phyloP scores from a whole-genome alignment of 1,140 invertebrate species.

The Lucilia cuprina region DNA sequence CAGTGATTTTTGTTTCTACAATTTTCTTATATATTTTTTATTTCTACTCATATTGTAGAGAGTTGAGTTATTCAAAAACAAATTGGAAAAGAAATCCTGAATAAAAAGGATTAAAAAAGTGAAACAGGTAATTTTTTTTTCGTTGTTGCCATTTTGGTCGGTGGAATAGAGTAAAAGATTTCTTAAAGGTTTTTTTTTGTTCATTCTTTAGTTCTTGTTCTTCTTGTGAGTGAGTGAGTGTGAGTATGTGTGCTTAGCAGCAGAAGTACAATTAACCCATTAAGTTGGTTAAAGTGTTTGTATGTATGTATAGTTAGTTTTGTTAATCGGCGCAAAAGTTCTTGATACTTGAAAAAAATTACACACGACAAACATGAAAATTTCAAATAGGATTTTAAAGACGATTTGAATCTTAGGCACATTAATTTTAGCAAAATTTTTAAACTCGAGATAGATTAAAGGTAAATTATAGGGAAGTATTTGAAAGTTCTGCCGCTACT shows the following conservation, averaged over 20 bases:
- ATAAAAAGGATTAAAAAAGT: background rate
- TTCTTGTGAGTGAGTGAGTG: background rate
- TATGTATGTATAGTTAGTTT: background rate
- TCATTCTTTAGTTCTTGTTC: conserved; percentile 4
- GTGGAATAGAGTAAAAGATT: background rate
- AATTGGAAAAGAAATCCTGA: background rate
- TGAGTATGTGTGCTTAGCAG: background rate
- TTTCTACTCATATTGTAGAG: background rate
- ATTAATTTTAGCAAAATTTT: no score
- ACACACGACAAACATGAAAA: no score
- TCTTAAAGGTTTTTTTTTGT: conserved; percentile 20
- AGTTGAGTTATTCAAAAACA: background rate
- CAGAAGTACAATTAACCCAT: conserved; percentile 6
- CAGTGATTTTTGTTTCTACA: conserved; percentile 30
- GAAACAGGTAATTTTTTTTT: conserved; percentile 29
- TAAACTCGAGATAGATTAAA: no score
- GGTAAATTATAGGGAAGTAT: no score
- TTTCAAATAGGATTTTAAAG: no score
- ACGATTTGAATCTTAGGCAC: no score
- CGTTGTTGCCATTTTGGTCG: background rate
- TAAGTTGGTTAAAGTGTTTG: background rate
- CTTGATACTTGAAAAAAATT: no score
- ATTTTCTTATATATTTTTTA: background rate
- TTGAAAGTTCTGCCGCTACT: no score
- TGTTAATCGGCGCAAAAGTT: background rate